Percentiles rank a stretch among this genome's conserved stretches.
These are phyloP conservation scores for Lasioglossum leucozonium DNA, from an alignment of 2,888 invertebrate species.

Conservation along the genomic window DNA sequence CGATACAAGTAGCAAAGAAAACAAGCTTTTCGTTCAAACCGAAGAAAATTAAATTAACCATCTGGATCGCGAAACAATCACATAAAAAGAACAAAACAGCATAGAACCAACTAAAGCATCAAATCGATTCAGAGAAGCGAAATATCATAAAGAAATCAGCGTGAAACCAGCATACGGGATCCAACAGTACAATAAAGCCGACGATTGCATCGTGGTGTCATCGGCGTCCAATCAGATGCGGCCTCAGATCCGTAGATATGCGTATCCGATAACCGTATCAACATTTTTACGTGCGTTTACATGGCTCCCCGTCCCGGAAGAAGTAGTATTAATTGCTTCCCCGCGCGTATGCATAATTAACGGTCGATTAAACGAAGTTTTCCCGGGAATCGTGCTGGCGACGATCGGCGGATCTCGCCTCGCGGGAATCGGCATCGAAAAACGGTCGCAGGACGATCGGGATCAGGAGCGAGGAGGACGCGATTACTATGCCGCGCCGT, in stretches of 20 bases:
- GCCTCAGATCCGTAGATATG: not conserved
- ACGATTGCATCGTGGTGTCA: not conserved
- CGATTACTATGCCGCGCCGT: not conserved
- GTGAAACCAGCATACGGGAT: not conserved
- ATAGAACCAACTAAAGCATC: not conserved
- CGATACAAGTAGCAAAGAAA: no score
- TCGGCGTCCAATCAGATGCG: not conserved
- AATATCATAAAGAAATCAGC: not conserved
- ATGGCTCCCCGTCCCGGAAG: not conserved
- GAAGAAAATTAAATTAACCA: no score
- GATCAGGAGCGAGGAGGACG: slow-evolving; percentile 23
- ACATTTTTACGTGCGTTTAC: not conserved
- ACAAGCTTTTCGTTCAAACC: no score
- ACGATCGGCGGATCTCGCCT: not conserved
- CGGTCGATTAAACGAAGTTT: slow-evolving; percentile 28
- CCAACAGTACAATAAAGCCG: not conserved
- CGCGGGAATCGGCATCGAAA: slow-evolving; percentile 1
- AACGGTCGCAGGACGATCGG: slow-evolving; percentile 4
- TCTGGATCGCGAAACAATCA: no score
- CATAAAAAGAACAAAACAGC: no score
- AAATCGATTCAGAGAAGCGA: not conserved
- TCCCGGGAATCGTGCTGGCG: not conserved
- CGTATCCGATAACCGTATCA: not conserved
- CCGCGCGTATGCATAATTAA: slow-evolving; percentile 20
- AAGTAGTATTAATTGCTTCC: not conserved